Conservation (phyloP, 2,888 invertebrate species). For the Oscheius sp. region DNA sequence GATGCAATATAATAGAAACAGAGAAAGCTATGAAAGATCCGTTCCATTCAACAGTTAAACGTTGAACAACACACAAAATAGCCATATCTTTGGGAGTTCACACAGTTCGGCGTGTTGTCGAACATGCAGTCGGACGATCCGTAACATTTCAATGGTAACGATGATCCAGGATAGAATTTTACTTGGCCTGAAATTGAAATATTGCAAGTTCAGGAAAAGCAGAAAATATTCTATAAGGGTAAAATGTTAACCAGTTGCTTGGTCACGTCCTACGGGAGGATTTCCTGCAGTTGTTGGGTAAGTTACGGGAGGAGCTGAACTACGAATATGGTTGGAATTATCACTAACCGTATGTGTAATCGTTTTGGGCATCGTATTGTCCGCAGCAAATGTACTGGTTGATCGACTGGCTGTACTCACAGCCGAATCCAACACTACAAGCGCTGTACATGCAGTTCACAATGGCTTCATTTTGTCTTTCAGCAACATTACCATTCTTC, state of each 20-base stretch:
- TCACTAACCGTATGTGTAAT: constrained; percentile 30
- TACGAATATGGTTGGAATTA: background rate
- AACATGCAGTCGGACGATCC: constrained; percentile 28
- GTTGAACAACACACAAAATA: constrained; percentile 38
- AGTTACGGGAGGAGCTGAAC: constrained; percentile 21
- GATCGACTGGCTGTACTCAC: constrained; percentile 30
- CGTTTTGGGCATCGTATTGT: constrained; percentile 18
- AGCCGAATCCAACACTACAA: constrained; percentile 37
- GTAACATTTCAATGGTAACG: constrained; percentile 29
- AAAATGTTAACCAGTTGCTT: background rate
- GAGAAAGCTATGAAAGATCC: background rate
- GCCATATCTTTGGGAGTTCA: constrained; percentile 29
- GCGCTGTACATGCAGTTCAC: constrained; percentile 35
- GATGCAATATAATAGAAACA: background rate
- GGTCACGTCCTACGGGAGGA: background rate
- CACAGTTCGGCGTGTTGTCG: constrained; percentile 37
- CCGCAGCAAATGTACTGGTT: constrained; percentile 40
- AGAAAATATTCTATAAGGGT: background rate
- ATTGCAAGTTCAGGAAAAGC: too few species aligned
- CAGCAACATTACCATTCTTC: constrained; percentile 15
- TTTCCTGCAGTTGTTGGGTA: background rate
- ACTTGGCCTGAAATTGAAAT: constrained; percentile 19
- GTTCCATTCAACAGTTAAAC: constrained; percentile 31
- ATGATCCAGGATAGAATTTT: constrained; percentile 31
- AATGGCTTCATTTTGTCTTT: constrained; percentile 21